Evolutionary conservation across 1,140 invertebrate genomes (phyloP), one percentile per base, ranked within the genome.

Genomic region (Branchinecta lynchi): DNA sequence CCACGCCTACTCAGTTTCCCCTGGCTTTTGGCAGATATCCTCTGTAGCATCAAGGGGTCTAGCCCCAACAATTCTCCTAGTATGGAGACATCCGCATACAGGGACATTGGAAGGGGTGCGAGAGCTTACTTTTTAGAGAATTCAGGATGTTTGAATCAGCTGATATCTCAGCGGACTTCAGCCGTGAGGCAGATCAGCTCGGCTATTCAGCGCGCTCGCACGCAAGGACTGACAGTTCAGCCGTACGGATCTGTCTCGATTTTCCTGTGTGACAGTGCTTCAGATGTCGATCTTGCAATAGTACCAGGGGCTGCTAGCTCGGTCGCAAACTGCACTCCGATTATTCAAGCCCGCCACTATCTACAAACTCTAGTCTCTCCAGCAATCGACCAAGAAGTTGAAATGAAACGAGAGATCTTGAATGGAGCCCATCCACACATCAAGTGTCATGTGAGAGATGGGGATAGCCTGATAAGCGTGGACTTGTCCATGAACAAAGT

Each of bases 241-340:
- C 68, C 68, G 17, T 68, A 68, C 43, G 68, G 68, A 45, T 68
- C 68, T 12, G 68, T 68, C n/a, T 43, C 68, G 17, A 45, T 68
- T n/a, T 68, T 68, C 43, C 20, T 44, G 17, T 68, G 68, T 45
- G 43, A 68, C 20, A 2, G 6, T n/a, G 20, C 68, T 44, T 68
- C 68, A 12, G 68, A 68, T 45, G 8, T 68, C 8, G 68, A 68
- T 45, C 12, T 68, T 17, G 10, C 68, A 12, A 12, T 68, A 17
- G n/a, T 68, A 44, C 43, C 43, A 12, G 43, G 10, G 17, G 51
- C 12, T 60, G 12, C 51, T 15, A 60, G 17, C 17, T 12, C 12
- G 32, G 32, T 32, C 32, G 32, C 32, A 32, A 10, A 12, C 20
- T 43, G 44, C 5, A 21, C 21, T 67, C 43, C 20, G 3, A 20